Percentiles rank a stretch among this genome's conserved stretches.
These are phyloP conservation scores for Colletes collaris DNA, from an alignment of 2,888 invertebrate species.

Conservation along the genomic window DNA sequence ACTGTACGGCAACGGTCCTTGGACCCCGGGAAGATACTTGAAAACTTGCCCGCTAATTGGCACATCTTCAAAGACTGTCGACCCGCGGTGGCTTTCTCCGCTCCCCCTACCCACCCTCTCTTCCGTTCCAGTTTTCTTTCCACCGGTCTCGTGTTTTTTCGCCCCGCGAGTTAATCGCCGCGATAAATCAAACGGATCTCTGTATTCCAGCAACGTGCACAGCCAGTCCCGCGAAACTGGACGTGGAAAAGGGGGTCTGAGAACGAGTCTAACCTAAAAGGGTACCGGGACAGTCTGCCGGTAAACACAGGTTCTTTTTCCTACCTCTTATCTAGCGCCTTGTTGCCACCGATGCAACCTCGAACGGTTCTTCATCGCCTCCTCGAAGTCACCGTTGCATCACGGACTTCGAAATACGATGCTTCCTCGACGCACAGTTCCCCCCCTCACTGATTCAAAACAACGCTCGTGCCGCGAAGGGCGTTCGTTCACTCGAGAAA, in stretches of 20 bases:
- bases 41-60: slow-evolving; percentile 63
- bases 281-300: neutral
- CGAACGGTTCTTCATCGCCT: slow-evolving; percentile 22
- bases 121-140: slow-evolving; percentile 1
- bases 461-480: neutral
- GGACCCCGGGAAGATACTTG: slow-evolving; percentile 33
- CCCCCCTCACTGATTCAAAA: neutral
- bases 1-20: slow-evolving; percentile 32
- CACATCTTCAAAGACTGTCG: slow-evolving; percentile 61
- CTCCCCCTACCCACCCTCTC: too few species aligned
- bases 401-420: neutral
- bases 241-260: neutral
- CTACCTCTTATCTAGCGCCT: slow-evolving; percentile 41
- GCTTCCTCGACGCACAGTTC: neutral
- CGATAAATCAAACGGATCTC: slow-evolving; percentile 31
- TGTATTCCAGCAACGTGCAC: neutral
- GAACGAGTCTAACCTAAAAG: neutral
- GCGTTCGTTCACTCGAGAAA: neutral
- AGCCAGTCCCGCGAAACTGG: neutral
- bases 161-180: neutral
- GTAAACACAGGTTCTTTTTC: neutral
- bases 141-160: slow-evolving; percentile 6
- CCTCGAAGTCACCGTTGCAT: neutral
- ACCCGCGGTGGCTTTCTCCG: slow-evolving; percentile 20
- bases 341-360: neutral